Conservation (phyloP, 2,888 invertebrate genomes). For the Heterodera filipjevi region DNA sequence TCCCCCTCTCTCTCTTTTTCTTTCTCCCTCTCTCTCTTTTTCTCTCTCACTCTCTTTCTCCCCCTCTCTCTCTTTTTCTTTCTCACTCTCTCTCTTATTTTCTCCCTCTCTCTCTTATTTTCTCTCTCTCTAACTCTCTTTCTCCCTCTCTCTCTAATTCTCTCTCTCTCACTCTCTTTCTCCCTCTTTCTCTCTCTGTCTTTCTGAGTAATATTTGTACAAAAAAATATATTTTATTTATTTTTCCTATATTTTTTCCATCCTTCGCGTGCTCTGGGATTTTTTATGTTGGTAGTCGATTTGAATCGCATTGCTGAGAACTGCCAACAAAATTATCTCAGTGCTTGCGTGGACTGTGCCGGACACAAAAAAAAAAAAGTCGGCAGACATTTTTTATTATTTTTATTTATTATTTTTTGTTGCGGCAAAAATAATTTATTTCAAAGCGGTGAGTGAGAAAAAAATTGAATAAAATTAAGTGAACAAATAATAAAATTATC, state of each 20-base stretch:
- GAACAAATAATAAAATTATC: no score
- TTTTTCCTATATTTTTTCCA: not conserved
- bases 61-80: not conserved
- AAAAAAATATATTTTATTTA: not conserved
- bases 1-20: not conserved
- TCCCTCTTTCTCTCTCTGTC: not conserved
- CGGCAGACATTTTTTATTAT: not conserved
- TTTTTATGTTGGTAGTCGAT: constrained; percentile 45
- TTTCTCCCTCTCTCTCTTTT: not conserved
- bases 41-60: not conserved
- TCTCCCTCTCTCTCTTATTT: not conserved
- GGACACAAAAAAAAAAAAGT: not conserved
- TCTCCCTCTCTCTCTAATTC: not conserved
- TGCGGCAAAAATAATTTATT: not conserved
- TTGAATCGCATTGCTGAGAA: not conserved
- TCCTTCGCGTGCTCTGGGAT: constrained; percentile 40
- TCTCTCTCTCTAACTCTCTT: not conserved
- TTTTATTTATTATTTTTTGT: not conserved
- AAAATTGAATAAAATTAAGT: no score
- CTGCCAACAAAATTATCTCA: constrained; percentile 30
- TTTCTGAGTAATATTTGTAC: no score
- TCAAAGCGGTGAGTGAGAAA: no score
- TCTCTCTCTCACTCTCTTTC: not conserved
- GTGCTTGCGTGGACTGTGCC: not conserved
- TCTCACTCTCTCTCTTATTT: no score